These are phyloP conservation scores for Drosophila pegasa DNA, from an alignment of 2,888 invertebrate species.

Conservation along the genomic window DNA sequence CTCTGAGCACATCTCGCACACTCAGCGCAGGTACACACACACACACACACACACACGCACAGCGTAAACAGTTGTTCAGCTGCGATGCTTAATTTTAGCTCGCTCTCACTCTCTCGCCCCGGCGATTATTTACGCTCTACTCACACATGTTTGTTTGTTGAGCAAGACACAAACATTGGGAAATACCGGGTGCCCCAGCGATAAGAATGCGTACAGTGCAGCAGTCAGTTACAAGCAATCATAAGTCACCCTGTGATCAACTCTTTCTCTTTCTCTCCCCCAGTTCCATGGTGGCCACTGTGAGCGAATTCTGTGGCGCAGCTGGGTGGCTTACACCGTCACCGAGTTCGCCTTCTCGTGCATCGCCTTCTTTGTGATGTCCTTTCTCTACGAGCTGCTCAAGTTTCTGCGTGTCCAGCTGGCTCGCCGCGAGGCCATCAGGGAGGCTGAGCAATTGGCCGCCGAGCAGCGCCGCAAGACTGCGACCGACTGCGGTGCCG, in stretches of 20 bases:
- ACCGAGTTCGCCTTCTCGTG: conserved; percentile 94
- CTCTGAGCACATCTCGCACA: conserved; percentile 21
- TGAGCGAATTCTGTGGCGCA: conserved; percentile 92
- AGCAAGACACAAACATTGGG: conserved; percentile 24
- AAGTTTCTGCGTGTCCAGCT: conserved; percentile 90
- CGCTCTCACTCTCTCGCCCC: conserved; percentile 2
- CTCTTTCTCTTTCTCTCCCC: conserved; percentile 83
- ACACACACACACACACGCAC: not conserved
- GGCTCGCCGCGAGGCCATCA: conserved; percentile 60
- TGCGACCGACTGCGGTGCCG: conserved; percentile 34
- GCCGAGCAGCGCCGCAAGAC: conserved; percentile 63
- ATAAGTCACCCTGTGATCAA: conserved; percentile 12
- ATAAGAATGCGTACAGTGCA: conserved; percentile 6
- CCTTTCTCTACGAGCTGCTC: conserved; percentile 96
- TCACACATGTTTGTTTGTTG: conserved; percentile 16
- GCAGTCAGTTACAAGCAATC: not conserved
- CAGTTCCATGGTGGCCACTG: conserved; percentile 92
- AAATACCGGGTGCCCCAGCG: conserved; percentile 44
- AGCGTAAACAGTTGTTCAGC: not conserved
- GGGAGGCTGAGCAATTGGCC: conserved; percentile 63
- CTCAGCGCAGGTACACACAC: conserved; percentile 9
- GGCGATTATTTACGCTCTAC: not conserved
- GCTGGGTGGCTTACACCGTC: conserved; percentile 90
- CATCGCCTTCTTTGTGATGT: conserved; percentile 94
- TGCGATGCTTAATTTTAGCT: conserved; percentile 28